Percentiles rank a stretch among this genome's conserved stretches.
Conservation (phyloP, 1,140 invertebrate genomes). For the Bradysia coprophila region DNA sequence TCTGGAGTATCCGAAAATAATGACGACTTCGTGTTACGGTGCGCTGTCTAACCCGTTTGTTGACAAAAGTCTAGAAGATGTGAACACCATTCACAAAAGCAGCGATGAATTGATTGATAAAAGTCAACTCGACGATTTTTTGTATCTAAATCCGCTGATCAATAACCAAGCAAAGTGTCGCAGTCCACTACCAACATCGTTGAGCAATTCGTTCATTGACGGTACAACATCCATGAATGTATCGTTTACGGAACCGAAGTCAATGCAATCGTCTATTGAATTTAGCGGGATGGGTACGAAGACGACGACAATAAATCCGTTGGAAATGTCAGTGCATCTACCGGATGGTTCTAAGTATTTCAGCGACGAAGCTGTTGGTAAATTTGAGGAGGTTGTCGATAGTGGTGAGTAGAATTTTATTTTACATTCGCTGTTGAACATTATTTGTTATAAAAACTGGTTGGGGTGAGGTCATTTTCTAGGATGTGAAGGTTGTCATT, state of each 20-base stretch:
- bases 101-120: not conserved
- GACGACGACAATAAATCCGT: not conserved
- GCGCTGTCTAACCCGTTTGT: not conserved
- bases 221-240: slow-evolving; percentile 1
- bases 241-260: slow-evolving; percentile 1
- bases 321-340: not conserved
- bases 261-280: slow-evolving; percentile 3
- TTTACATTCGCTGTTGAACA: too few species aligned
- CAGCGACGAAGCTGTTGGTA: not conserved
- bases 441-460: too few species aligned
- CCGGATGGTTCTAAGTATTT: not conserved
- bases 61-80: not conserved
- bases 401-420: not conserved
- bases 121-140: not conserved
- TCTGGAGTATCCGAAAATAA: slow-evolving; percentile 2
- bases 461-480: too few species aligned
- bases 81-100: not conserved
- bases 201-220: slow-evolving; percentile 1
- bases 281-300: slow-evolving; percentile 4
- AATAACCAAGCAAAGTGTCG: not conserved
- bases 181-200: not conserved
- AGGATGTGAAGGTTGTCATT: too few species aligned
- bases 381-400: not conserved
- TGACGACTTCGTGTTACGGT: slow-evolving; percentile 3
- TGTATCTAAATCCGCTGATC: not conserved